These are phyloP conservation scores for Archegozetes longisetosus DNA, from an alignment of 1,140 invertebrate species.

Conservation along the genomic window DNA sequence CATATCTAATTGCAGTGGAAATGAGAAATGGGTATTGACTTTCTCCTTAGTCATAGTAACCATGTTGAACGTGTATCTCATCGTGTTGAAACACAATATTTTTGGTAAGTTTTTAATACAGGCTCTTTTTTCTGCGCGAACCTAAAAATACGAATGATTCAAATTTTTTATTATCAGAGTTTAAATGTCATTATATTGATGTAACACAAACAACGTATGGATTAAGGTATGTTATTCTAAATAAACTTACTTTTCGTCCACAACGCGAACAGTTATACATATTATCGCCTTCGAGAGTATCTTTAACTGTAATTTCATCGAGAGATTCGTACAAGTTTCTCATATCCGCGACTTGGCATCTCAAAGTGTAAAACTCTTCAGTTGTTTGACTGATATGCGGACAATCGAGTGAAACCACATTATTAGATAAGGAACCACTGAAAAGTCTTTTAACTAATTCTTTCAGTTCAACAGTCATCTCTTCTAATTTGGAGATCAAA, in stretches of 20 bases:
- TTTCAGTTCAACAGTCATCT: slow-evolving; percentile 83
- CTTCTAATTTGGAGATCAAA: slow-evolving; percentile 83
- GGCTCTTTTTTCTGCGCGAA: slow-evolving; percentile 72
- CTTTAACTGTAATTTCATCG: slow-evolving; percentile 88
- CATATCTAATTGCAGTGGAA: slow-evolving; percentile 82
- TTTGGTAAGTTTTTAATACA: slow-evolving; percentile 86
- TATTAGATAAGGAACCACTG: slow-evolving; percentile 81
- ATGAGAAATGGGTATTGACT: slow-evolving; percentile 94
- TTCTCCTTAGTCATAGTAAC: slow-evolving; percentile 92
- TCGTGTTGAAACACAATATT: slow-evolving; percentile 88
- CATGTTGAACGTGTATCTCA: slow-evolving; percentile 97
- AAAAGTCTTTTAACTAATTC: slow-evolving; percentile 76
- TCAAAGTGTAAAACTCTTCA: slow-evolving; percentile 89
- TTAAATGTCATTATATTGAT: neutral
- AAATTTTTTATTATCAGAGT: too few relatives aligned
- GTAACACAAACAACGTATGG: neutral
- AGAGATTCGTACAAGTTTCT: slow-evolving; percentile 82
- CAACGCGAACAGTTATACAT: slow-evolving; percentile 95
- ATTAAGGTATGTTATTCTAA: too few relatives aligned
- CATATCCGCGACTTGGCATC: slow-evolving; percentile 92
- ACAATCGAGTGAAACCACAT: slow-evolving; percentile 84
- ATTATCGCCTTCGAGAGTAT: slow-evolving; percentile 88
- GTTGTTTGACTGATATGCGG: slow-evolving; percentile 79
- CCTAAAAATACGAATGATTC: neutral
- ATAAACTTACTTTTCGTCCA: slow-evolving; percentile 59